A percentile compares a stretch with the other conserved stretches of the same genome.
Evolutionary conservation across 2,113 vertebrate genomes (phyloP).

Genomic region (Chrysochloris asiatica): DNA sequence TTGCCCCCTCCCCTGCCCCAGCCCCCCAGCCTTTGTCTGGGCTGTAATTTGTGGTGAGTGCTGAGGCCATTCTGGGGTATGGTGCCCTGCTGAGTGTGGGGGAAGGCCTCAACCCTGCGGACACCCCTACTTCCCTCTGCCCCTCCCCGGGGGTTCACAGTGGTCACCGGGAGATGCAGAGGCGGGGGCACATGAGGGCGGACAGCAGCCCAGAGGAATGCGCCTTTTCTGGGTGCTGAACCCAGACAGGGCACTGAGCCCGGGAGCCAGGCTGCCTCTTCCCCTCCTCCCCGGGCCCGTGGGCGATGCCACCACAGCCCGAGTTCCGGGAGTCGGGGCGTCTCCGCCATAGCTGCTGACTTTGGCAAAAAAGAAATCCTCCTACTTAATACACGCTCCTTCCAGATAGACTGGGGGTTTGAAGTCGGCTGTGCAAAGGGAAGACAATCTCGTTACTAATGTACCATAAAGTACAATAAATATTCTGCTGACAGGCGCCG

Average conservation of each 20-base stretch:
- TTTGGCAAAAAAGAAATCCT: conserved; percentile 75
- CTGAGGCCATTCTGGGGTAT: not conserved
- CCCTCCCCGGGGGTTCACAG: conserved; percentile 62
- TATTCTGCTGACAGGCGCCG: conserved; percentile 64
- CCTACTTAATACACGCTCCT: conserved; percentile 37
- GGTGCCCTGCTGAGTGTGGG: not conserved
- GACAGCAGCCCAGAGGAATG: not conserved
- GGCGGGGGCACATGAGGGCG: accelerated
- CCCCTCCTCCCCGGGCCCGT: not conserved
- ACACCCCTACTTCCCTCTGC: conserved; percentile 2
- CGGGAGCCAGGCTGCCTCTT: not conserved
- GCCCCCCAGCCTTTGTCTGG: not conserved
- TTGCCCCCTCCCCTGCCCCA: accelerated
- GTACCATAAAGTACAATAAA: conserved; percentile 68
- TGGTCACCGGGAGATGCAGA: conserved; percentile 45
- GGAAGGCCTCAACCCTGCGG: conserved; percentile 21
- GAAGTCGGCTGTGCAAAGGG: conserved; percentile 54
- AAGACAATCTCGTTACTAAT: conserved; percentile 74
- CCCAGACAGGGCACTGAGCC: not conserved
- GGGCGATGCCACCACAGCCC: not conserved
- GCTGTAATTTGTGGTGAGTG: not conserved
- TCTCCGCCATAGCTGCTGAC: conserved; percentile 63
- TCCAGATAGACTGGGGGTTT: conserved; percentile 40
- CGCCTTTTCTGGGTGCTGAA: not conserved
- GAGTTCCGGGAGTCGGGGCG: conserved; percentile 11